Percentiles rank a stretch among this genome's conserved stretches.
Evolutionary conservation across 2,888 invertebrate genomes (phyloP).

Genomic region (Omphaloscelis lunosa): DNA sequence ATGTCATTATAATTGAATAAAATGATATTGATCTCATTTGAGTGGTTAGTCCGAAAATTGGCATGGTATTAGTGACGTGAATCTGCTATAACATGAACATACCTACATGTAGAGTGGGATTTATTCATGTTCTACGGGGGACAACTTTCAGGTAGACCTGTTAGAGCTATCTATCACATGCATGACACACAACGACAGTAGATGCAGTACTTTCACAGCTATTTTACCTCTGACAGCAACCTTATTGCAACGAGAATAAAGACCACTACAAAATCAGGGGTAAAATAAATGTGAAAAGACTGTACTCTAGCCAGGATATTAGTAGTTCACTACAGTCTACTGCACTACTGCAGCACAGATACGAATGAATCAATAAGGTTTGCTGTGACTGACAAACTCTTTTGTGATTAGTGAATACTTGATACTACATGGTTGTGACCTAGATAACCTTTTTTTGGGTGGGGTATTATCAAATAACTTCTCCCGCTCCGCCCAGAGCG

Average conservation of each 20-base stretch:
- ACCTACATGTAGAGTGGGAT: conserved; percentile 11
- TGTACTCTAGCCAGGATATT: not conserved
- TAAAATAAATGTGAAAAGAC: not conserved
- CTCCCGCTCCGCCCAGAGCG: too few relatives aligned
- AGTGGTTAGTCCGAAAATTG: not conserved
- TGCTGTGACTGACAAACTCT: not conserved
- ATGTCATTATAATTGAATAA: conserved; percentile 36
- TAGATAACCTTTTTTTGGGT: not conserved
- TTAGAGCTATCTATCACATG: conserved; percentile 20
- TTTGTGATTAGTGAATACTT: not conserved
- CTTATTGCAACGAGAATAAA: not conserved
- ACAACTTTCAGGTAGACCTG: not conserved
- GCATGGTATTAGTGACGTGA: not conserved
- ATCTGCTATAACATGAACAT: not conserved
- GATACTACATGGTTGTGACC: not conserved
- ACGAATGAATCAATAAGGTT: not conserved
- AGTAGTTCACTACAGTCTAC: not conserved
- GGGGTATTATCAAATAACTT: too few relatives aligned
- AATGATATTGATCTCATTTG: conserved; percentile 25
- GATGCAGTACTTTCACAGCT: not conserved
- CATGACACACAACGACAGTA: not conserved
- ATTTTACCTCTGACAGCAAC: not conserved
- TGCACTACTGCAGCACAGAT: not conserved
- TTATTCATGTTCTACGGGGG: conserved; percentile 7
- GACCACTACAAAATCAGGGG: not conserved